Base-by-base conservation (phyloP, 64 coral and sea anemone species). In the Astreopora myriophthalma region DNA sequence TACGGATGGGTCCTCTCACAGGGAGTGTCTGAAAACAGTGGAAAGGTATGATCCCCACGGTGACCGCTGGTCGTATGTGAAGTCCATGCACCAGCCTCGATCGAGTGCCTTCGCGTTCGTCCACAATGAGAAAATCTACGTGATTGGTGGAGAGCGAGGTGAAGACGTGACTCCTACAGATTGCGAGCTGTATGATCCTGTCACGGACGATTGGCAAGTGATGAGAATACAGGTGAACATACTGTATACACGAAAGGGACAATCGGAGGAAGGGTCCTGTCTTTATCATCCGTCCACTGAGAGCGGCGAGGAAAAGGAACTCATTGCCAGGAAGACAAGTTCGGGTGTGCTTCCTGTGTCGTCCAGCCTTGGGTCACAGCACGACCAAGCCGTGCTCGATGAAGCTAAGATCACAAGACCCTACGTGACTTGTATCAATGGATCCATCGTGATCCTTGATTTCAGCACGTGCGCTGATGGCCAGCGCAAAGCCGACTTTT, bases 111-210 rank as follows among this genome's bases (percentile, higher is more conserved):
- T 83, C 38, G 79, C 79, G 52, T 83, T 83, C 22, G 79, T 83
- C 33, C 79, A 83, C 79, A 38, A 65, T 83, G 55, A 83, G 17
- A 83, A 38, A 55, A 83, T 83, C n/a, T 83, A 63, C 25, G 79
- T 83, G 34, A 83, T 83, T 83, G 79, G 79, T 37, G 79, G 79
- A 83, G 79, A 83, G 20, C 55, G 79, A 40, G 79, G 79, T n/a
- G 79, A 83, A 83, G 79, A 83, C 52, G 2, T 83, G 52, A 83
- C 55, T 9, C 79, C 79, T n/a, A 83, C 52, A 13, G 79, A 83
- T 57, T 83, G 79, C 8, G 79, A 83, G 49, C 52, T 83, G 1
- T 83, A 83, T 20, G 57, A 83, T 83, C 79, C 79, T 20, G 31
- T 26, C 31, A 83, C 57, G 34, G 79, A 83, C 20, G 79, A 83